Conservation (phyloP, 1,140 invertebrate genomes). For the Melipona quadrifasciata region DNA sequence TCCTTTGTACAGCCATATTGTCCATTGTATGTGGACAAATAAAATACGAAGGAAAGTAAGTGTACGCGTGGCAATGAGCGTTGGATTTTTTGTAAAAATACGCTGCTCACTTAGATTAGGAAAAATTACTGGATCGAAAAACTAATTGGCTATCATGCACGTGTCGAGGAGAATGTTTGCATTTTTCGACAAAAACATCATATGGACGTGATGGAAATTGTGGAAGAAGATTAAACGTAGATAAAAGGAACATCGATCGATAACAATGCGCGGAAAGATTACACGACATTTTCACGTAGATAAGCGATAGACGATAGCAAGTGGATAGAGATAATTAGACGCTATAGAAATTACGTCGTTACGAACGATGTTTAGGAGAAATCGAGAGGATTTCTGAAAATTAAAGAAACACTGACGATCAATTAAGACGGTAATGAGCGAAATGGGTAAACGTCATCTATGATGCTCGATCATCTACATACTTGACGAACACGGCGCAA, state of each 20-base stretch:
- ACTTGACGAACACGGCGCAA: neutral
- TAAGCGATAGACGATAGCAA: neutral
- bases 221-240: neutral
- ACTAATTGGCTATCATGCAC: too few species aligned
- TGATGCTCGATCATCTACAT: neutral
- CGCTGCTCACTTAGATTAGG: too few species aligned
- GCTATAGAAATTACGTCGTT: neutral
- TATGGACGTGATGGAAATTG: neutral
- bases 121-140: too few species aligned
- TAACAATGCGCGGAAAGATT: neutral
- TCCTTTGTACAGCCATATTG: too few species aligned
- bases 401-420: neutral
- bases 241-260: neutral
- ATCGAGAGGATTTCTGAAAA: neutral
- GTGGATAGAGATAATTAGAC: neutral
- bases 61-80: too few species aligned
- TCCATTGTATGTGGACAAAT: too few species aligned
- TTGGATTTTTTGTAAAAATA: too few species aligned
- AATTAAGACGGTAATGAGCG: neutral
- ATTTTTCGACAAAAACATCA: neutral
- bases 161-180: neutral
- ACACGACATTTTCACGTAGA: neutral
- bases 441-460: neutral
- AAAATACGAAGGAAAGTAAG: too few species aligned
- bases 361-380: neutral